A percentile compares a stretch with the other conserved stretches of the same genome.
Evolutionary conservation across 2,113 vertebrate species (phyloP).

Genomic region (Periophthalmus modestus): DNA sequence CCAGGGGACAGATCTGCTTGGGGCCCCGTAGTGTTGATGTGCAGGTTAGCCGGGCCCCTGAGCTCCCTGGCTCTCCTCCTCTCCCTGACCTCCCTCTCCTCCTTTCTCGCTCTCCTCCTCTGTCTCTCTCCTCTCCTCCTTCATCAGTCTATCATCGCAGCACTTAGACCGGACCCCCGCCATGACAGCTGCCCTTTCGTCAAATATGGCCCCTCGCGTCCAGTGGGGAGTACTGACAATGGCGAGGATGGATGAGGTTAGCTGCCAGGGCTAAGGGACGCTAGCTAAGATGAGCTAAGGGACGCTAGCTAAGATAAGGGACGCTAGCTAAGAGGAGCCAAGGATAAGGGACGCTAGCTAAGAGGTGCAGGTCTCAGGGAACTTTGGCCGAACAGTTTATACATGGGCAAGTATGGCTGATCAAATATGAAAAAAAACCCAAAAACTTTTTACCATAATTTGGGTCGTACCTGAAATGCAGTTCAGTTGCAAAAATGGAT

Average conservation of each 20-base stretch:
- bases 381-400: no score
- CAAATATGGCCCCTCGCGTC: conserved; percentile 51
- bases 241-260: conserved; percentile 50
- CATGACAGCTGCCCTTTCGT: conserved; percentile 71
- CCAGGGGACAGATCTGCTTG: conserved; percentile 40
- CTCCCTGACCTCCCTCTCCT: conserved; percentile 56
- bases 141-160: conserved; percentile 63
- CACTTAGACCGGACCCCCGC: conserved; percentile 56
- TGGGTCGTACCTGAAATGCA: no score
- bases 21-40: conserved; percentile 64
- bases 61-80: conserved; percentile 48
- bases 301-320: no score
- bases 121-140: conserved; percentile 36
- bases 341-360: no score
- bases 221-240: conserved; percentile 46
- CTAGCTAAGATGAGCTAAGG: no score
- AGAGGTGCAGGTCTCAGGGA: no score
- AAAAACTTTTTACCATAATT: no score
- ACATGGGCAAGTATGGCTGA: no score
- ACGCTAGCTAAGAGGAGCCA: no score
- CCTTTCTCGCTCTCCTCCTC: conserved; percentile 37
- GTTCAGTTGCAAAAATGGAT: no score
- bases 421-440: no score
- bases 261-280: conserved; percentile 8
- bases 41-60: conserved; percentile 47